Evolutionary conservation across 2,797 vertebrate genomes (phyloP).

Genomic region (Kryptolebias ocellatus): DNA sequence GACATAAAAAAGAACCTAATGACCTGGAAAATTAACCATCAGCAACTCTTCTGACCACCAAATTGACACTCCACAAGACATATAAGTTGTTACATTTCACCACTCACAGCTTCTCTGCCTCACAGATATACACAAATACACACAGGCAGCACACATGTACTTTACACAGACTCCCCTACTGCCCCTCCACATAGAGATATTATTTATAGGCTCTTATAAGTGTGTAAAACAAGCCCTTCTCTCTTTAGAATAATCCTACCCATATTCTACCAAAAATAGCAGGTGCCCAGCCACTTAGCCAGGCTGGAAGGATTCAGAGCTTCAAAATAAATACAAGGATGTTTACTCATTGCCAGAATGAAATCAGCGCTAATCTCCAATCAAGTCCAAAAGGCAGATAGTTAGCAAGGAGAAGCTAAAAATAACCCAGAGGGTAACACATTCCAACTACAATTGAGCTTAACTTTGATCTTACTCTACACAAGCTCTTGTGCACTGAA

Average conservation of each 20-base stretch:
- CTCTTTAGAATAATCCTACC: slow-evolving; percentile 68
- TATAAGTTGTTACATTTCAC: slow-evolving; percentile 66
- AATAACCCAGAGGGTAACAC: slow-evolving; percentile 71
- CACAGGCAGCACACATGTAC: slow-evolving; percentile 44
- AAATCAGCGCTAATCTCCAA: slow-evolving; percentile 82
- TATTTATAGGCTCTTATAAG: slow-evolving; percentile 86
- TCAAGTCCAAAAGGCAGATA: slow-evolving; percentile 79
- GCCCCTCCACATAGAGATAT: slow-evolving; percentile 48
- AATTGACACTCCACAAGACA: slow-evolving; percentile 45
- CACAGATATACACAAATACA: slow-evolving; percentile 49
- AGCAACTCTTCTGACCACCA: slow-evolving; percentile 31
- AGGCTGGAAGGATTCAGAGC: slow-evolving; percentile 64
- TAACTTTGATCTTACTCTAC: slow-evolving; percentile 76
- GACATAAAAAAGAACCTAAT: slow-evolving; percentile 56
- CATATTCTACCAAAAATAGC: slow-evolving; percentile 77
- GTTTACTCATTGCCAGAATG: slow-evolving; percentile 75
- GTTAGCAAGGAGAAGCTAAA: slow-evolving; percentile 79
- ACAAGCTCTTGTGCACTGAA: slow-evolving; percentile 64
- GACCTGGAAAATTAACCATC: slow-evolving; percentile 56
- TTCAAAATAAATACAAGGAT: slow-evolving; percentile 76
- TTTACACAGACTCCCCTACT: slow-evolving; percentile 36
- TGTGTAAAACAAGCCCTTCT: slow-evolving; percentile 67
- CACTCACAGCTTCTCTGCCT: slow-evolving; percentile 66
- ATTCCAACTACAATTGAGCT: slow-evolving; percentile 68
- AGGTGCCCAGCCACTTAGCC: slow-evolving; percentile 71